Base-by-base conservation (phyloP, 2,888 invertebrate genomes). In the Pasiphila rectangulata region DNA sequence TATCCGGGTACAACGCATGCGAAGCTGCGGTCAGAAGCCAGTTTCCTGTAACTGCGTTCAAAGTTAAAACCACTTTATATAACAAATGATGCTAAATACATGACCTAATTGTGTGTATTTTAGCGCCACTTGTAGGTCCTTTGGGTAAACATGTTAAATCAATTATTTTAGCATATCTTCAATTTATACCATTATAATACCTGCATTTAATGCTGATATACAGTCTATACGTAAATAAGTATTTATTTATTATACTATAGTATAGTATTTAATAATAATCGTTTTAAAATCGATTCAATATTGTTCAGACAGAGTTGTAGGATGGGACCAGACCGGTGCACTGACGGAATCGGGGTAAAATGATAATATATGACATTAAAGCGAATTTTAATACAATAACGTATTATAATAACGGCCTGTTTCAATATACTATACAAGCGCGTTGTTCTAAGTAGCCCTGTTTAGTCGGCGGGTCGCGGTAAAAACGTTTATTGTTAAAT, bases 261-360 rank as follows among this genome's bases (percentile, higher is more conserved):
- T 67, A 61, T 58, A 62, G 63, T 66, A 59, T 61, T 32, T 4
- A 64, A 60, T 59, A 51, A 59, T 35, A 49, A 60, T 61, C 47
- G 46, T 51, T 52, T 51, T 40, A 46, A 47, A 43, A 45, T 58
- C 13, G 30, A 50, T 44, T 47, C 46, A 30, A 17, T 44, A 46
- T 47, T n/a, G 50, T 47, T 47, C 50, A 49, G 48, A 37, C 35
- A 20, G 46, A 30, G 43, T 41, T 54, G 23, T 51, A 57, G 63
- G 73, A 58, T 63, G 87, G 87, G 87, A 85, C 87, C 87, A 88
- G 85, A 85, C 86, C 84, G 86, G 86, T 85, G 83, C 84, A 83
- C 79, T 69, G 72, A 70, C 57, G 64, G 67, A 62, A 63, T 72
- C 63, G 76, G 74, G 80, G 77, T 78, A 77, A 47, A 56, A 56